Evolutionary conservation across 1,140 invertebrate genomes (phyloP).

Genomic region (Papilio polytes): DNA sequence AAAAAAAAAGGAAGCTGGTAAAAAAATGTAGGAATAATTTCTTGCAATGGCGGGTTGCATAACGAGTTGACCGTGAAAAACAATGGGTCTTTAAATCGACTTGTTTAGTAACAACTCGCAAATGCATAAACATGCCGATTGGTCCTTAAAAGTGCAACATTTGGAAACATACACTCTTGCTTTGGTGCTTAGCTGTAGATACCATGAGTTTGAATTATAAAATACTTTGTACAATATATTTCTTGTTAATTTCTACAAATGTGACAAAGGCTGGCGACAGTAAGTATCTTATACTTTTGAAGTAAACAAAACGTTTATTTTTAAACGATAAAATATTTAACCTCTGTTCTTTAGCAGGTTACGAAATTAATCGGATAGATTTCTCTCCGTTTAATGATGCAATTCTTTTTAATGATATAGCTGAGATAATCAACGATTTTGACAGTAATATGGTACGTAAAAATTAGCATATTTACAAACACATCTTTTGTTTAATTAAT

Average conservation of each 20-base stretch:
- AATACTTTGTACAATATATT: constrained; percentile 18
- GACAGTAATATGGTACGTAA: constrained; percentile 67
- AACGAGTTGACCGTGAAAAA: constrained; percentile 17
- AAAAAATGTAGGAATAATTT: neutral
- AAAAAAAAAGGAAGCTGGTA: neutral
- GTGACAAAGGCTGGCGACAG: constrained; percentile 49
- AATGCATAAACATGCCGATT: constrained; percentile 30
- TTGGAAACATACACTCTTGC: neutral
- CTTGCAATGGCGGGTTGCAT: constrained; percentile 2
- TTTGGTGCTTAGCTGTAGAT: constrained; percentile 1
- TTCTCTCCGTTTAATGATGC: constrained; percentile 66
- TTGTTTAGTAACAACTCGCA: constrained; percentile 23
- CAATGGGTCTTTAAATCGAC: constrained; percentile 29
- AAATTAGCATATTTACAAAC: neutral
- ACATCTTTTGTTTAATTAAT: too few relatives aligned
- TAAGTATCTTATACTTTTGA: constrained; percentile 49
- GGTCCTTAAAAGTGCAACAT: constrained; percentile 9
- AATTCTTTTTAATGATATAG: constrained; percentile 72
- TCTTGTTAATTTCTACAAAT: constrained; percentile 45
- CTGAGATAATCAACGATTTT: constrained; percentile 72
- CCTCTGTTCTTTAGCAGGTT: constrained; percentile 41
- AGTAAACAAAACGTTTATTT: neutral
- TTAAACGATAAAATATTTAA: constrained; percentile 19
- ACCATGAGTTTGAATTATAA: constrained; percentile 34
- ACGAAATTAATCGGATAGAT: constrained; percentile 54